A percentile compares a stretch with the other conserved stretches of the same genome.
Evolutionary conservation across 2,888 invertebrate species (phyloP).

Genomic region (Drosophila helvetica): DNA sequence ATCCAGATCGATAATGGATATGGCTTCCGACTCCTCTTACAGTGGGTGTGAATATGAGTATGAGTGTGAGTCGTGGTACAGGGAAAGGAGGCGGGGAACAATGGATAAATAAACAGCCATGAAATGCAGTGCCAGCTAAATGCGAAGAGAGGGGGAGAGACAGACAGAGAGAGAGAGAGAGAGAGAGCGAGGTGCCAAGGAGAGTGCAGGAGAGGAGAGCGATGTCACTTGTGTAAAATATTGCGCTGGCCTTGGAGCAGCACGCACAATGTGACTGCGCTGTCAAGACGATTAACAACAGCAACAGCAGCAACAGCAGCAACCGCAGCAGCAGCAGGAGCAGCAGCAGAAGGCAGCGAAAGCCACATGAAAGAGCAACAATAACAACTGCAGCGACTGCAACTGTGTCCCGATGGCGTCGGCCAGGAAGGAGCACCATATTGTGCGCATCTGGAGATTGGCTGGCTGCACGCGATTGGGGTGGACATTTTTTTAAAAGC

Average conservation of each 20-base stretch:
- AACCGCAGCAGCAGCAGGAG: conserved; percentile 30
- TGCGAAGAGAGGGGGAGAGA: conserved; percentile 1
- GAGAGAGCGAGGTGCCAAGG: not conserved
- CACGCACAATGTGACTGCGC: conserved; percentile 68
- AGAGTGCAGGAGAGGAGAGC: conserved; percentile 18
- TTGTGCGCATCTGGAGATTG: conserved; percentile 78
- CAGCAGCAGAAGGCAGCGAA: conserved; percentile 31
- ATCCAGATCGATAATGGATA: conserved; percentile 8
- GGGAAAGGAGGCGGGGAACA: conserved; percentile 24
- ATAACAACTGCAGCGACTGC: conserved; percentile 29
- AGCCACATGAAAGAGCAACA: conserved; percentile 22
- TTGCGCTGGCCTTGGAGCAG: conserved; percentile 80
- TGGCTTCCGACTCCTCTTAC: conserved; percentile 27
- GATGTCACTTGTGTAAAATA: conserved; percentile 76
- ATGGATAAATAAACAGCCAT: conserved; percentile 34
- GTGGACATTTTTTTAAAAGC: conserved; percentile 3
- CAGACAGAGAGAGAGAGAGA: not conserved
- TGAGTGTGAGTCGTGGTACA: conserved; percentile 18
- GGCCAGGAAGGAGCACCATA: conserved; percentile 72
- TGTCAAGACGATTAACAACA: conserved; percentile 81
- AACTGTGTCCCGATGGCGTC: conserved; percentile 43
- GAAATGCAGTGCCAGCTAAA: conserved; percentile 31
- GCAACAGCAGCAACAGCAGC: conserved; percentile 33
- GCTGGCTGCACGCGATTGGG: conserved; percentile 52
- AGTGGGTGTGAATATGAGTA: conserved; percentile 31